phyloP scores from a whole-genome alignment of 1,140 invertebrate genomes.

The Globodera ellingtonae region DNA sequence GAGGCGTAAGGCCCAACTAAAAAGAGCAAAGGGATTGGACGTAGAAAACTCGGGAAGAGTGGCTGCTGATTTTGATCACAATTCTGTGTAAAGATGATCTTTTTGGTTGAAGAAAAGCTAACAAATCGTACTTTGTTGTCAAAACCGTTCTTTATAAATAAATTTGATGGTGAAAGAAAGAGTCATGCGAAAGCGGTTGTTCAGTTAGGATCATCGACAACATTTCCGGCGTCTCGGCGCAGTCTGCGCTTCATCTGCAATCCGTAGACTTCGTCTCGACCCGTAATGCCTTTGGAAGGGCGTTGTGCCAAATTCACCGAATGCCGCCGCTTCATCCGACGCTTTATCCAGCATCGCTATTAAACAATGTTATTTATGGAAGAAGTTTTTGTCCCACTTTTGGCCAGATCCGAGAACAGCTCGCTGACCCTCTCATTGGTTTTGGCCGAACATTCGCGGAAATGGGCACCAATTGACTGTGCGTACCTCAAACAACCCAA shows the following conservation, averaged over 20 bases:
- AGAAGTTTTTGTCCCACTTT: conserved; percentile 30
- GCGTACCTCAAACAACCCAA: conserved; percentile 75
- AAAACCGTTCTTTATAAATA: too few relatives aligned
- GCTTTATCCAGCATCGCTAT: conserved; percentile 35
- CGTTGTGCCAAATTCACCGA: not conserved
- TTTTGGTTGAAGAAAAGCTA: too few relatives aligned
- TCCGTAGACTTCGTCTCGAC: conserved; percentile 31
- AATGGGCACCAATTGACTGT: conserved; percentile 84
- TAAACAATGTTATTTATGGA: not conserved
- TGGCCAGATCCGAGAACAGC: conserved; percentile 74
- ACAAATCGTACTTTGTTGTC: too few relatives aligned
- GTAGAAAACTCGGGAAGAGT: too few relatives aligned
- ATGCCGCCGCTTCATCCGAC: not conserved
- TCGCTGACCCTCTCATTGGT: conserved; percentile 88
- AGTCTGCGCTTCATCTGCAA: conserved; percentile 27
- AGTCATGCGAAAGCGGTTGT: too few relatives aligned
- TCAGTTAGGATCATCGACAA: not conserved
- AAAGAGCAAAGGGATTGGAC: conserved; percentile 10
- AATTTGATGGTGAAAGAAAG: too few relatives aligned
- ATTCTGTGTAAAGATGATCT: too few relatives aligned
- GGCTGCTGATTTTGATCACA: too few relatives aligned
- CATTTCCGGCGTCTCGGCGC: conserved; percentile 9
- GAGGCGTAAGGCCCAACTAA: conserved; percentile 37
- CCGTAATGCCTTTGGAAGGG: conserved; percentile 20
- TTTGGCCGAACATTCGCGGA: conserved; percentile 93